Conservation (phyloP, 2,113 vertebrate species). For the Alectura lathami region DNA sequence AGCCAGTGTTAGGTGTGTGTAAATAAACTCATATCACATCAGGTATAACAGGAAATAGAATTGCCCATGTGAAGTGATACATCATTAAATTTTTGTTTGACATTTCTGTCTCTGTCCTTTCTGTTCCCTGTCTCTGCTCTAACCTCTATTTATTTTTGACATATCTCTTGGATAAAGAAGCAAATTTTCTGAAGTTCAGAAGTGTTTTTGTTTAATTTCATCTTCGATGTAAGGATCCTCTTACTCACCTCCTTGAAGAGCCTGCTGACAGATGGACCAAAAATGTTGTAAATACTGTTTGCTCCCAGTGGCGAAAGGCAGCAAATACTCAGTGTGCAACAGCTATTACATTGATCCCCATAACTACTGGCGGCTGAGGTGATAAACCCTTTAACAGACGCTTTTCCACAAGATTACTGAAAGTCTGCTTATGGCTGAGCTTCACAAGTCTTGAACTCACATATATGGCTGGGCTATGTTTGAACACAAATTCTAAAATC, state of each 20-base stretch:
- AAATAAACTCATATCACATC: not conserved
- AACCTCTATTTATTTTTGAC: not conserved
- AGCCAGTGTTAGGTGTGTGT: not conserved
- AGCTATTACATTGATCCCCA: not conserved
- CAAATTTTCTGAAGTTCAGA: not conserved
- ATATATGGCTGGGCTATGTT: fast-evolving
- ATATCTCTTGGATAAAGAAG: not conserved
- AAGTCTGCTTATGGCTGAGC: not conserved
- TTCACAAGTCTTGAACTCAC: not conserved
- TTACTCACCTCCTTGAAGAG: not conserved
- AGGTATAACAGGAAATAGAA: not conserved
- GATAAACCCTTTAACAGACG: not conserved
- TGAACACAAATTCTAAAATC: not conserved
- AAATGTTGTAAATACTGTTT: not conserved
- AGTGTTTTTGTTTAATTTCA: fast-evolving
- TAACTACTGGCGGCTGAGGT: not conserved
- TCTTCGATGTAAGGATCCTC: not conserved
- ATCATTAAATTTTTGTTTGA: not conserved
- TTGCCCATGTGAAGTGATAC: not conserved
- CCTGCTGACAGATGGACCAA: not conserved
- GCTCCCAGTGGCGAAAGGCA: not conserved
- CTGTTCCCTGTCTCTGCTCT: not conserved
- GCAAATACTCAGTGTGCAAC: not conserved
- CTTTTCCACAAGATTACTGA: not conserved
- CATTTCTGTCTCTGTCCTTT: not conserved